Conservation (phyloP, 2,113 vertebrate species). For the Cinclus cinclus region DNA sequence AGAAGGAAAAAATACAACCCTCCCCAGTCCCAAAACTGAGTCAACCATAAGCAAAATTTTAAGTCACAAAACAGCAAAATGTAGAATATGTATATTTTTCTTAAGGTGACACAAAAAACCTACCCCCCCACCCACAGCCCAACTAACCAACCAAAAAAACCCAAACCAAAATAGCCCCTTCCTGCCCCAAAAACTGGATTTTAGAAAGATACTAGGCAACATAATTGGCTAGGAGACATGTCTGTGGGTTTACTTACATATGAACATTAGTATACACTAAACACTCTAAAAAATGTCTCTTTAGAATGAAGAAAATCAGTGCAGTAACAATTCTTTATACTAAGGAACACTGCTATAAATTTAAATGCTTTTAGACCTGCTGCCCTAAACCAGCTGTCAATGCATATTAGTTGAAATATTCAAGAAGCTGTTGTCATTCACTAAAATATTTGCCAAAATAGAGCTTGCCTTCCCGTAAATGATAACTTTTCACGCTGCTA, state of each 20-base stretch:
- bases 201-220: not conserved
- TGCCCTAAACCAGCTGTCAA: not conserved
- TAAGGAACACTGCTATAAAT: not conserved
- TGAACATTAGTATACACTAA: not conserved
- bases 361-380: conserved; percentile 9
- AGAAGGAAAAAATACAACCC: not conserved
- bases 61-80: not conserved
- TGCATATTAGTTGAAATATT: not conserved
- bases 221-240: not conserved
- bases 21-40: not conserved
- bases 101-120: not conserved
- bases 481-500: conserved; percentile 34
- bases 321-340: not conserved
- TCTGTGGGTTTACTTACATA: not conserved
- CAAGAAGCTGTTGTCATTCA: not conserved
- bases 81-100: not conserved
- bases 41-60: not conserved
- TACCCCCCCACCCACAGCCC: not conserved
- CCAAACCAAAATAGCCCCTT: not conserved
- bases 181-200: accelerated
- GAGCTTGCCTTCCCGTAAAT: conserved; percentile 25
- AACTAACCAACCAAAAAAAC: not conserved
- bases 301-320: not conserved
- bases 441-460: not conserved
- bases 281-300: not conserved